Evolutionary conservation across 2,888 invertebrate species (phyloP).

Genomic region (Resseliella maxima): DNA sequence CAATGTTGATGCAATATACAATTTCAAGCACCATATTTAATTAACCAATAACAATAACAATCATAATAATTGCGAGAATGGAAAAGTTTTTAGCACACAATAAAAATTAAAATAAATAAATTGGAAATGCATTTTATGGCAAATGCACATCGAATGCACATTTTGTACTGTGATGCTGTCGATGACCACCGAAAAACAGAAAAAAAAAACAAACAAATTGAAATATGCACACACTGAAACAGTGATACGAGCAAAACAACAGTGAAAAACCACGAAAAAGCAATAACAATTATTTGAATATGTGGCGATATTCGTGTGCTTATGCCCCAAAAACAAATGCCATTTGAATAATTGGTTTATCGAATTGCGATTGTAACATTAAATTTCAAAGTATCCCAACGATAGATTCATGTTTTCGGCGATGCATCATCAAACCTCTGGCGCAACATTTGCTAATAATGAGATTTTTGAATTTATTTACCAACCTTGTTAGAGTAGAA

Average conservation of each 20-base stretch:
- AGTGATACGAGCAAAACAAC: not conserved
- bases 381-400: not conserved
- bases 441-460: conserved; percentile 29
- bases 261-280: not conserved
- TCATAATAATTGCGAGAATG: conserved; percentile 27
- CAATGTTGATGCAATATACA: not conserved
- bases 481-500: too few relatives aligned
- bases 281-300: conserved; percentile 40
- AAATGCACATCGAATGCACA: not conserved
- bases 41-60: conserved; percentile 44
- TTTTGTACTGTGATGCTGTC: not conserved
- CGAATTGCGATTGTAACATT: not conserved
- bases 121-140: conserved; percentile 42
- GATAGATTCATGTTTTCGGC: not conserved
- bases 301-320: not conserved
- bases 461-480: not conserved
- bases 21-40: conserved; percentile 22
- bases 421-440: not conserved
- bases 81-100: conserved; percentile 38
- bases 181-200: too few relatives aligned
- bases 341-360: conserved; percentile 51
- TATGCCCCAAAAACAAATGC: not conserved
- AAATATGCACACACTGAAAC: not conserved
- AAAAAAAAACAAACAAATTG: too few relatives aligned
- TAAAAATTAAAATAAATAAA: conserved; percentile 49